Evolutionary conservation across 2,797 vertebrate species (phyloP).

Genomic region (Cichlasoma orientale): DNA sequence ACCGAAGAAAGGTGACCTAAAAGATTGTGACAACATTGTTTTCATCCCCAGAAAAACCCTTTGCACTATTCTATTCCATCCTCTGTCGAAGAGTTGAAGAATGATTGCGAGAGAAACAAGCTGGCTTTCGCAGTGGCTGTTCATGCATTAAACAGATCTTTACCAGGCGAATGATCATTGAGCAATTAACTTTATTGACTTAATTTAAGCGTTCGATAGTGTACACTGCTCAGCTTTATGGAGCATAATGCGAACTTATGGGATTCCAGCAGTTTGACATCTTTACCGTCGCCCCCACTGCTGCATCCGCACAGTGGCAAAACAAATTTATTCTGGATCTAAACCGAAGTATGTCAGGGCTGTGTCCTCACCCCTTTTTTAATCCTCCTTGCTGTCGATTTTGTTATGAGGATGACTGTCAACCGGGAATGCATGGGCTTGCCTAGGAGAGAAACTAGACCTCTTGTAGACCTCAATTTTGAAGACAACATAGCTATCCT

Average conservation of each 20-base stretch:
- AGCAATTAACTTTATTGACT: neutral
- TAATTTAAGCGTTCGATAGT: neutral
- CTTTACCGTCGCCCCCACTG: neutral
- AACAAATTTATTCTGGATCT: neutral
- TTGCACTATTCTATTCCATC: neutral
- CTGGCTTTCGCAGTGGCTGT: neutral
- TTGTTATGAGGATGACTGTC: neutral
- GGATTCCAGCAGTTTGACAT: neutral
- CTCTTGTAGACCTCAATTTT: neutral
- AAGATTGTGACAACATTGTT: neutral
- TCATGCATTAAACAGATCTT: neutral
- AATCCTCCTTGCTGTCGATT: neutral
- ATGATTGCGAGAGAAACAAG: neutral
- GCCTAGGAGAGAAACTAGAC: neutral
- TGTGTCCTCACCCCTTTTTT: neutral
- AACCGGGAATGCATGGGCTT: neutral
- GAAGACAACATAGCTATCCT: neutral
- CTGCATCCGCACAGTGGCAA: neutral
- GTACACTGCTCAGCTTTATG: neutral
- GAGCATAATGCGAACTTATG: too few species aligned
- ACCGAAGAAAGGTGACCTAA: neutral
- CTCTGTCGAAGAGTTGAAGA: neutral
- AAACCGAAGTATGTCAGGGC: neutral
- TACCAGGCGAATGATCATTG: neutral
- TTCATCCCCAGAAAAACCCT: neutral